phyloP scores from a whole-genome alignment of 2,797 vertebrate species.

The Myoxocephalus aenaeus region DNA sequence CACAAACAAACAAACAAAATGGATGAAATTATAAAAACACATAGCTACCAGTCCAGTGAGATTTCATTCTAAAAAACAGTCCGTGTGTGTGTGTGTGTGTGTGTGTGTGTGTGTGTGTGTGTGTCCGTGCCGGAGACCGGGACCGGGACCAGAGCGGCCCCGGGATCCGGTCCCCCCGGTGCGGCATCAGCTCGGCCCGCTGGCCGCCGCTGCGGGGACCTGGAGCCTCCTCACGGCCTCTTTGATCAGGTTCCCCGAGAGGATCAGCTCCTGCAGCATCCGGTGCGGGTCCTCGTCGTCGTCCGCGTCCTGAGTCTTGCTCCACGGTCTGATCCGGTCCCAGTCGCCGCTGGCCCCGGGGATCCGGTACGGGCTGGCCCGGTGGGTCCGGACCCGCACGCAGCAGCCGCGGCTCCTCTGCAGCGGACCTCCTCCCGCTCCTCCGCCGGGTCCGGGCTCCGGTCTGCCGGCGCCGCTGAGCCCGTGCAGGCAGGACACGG shows the following conservation, averaged over 20 bases:
- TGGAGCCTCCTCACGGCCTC: slow-evolving; percentile 93
- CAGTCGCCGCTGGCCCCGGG: slow-evolving; percentile 79
- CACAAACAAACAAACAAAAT: too few relatives aligned
- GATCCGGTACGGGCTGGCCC: slow-evolving; percentile 83
- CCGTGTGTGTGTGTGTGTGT: too few relatives aligned
- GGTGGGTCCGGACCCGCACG: slow-evolving; percentile 80
- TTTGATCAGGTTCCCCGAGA: slow-evolving; percentile 96
- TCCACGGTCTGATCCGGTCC: slow-evolving; percentile 82
- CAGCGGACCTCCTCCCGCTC: too few relatives aligned
- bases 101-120: too few relatives aligned
- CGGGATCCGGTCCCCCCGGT: not conserved
- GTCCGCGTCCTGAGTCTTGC: slow-evolving; percentile 68
- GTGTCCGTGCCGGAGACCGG: too few relatives aligned
- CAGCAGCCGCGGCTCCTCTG: slow-evolving; percentile 75
- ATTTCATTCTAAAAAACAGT: too few relatives aligned
- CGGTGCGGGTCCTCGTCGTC: slow-evolving; percentile 85
- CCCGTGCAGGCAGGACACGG: slow-evolving; percentile 74
- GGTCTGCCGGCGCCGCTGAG: not conserved
- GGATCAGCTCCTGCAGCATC: slow-evolving; percentile 91
- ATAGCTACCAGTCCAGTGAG: too few relatives aligned
- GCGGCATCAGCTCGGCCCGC: slow-evolving; percentile 64
- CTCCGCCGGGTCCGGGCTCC: too few relatives aligned
- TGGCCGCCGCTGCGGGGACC: slow-evolving; percentile 81
- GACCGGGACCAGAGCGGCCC: too few relatives aligned
- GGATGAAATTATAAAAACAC: too few relatives aligned